These are phyloP conservation scores for Dipodomys spectabilis DNA, from an alignment of 2,113 vertebrate species.

Conservation along the genomic window DNA sequence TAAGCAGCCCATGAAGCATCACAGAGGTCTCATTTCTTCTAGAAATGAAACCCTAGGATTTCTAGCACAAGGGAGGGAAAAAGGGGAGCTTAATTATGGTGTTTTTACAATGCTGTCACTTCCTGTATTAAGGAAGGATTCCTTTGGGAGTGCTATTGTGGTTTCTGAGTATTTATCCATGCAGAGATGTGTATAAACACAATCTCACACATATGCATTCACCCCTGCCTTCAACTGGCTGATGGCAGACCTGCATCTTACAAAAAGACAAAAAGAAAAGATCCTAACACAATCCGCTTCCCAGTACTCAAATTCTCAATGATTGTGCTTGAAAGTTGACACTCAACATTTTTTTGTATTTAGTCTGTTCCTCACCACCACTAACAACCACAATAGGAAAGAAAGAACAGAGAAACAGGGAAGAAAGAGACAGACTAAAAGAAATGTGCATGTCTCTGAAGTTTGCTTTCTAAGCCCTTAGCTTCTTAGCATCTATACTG, in stretches of 20 bases:
- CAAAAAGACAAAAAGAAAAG: slow-evolving; percentile 61
- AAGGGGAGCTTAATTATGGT: slow-evolving; percentile 57
- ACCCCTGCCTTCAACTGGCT: not conserved
- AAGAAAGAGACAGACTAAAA: not conserved
- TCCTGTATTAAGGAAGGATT: slow-evolving; percentile 68
- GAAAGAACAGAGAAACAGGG: not conserved
- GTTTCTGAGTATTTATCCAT: slow-evolving; percentile 74
- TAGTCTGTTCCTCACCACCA: slow-evolving; percentile 76
- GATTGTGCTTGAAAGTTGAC: slow-evolving; percentile 82
- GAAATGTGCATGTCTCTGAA: slow-evolving; percentile 35
- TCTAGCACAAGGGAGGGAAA: slow-evolving; percentile 59
- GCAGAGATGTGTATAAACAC: slow-evolving; percentile 53
- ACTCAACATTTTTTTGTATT: slow-evolving; percentile 73
- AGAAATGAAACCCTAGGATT: slow-evolving; percentile 77
- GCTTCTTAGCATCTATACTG: slow-evolving; percentile 62
- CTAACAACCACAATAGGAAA: not conserved
- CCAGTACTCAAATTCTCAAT: slow-evolving; percentile 75
- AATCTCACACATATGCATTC: slow-evolving; percentile 23
- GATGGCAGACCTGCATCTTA: slow-evolving; percentile 18
- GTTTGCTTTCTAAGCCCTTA: slow-evolving; percentile 56
- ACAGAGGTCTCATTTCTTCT: slow-evolving; percentile 65
- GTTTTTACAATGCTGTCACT: slow-evolving; percentile 60
- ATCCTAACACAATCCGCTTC: slow-evolving; percentile 56
- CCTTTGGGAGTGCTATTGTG: slow-evolving; percentile 55
- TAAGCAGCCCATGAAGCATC: slow-evolving; percentile 38